Evolutionary conservation across 2,888 invertebrate genomes (phyloP).

Genomic region (Caenorhabditis panamensis): DNA sequence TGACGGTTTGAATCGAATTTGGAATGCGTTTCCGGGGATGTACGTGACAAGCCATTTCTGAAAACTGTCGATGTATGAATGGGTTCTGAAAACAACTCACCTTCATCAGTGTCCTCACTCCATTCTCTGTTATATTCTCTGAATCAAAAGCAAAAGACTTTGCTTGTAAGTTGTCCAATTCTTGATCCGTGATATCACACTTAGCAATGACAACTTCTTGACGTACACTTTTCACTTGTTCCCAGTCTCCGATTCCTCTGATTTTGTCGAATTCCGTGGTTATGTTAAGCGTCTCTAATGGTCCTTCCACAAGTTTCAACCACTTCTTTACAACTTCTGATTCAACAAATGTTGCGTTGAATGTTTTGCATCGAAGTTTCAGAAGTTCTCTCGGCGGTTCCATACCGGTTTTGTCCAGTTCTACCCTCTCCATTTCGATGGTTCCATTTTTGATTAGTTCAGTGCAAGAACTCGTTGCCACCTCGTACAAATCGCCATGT

Average conservation of each 20-base stretch:
- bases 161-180: background rate
- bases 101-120: background rate
- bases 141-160: background rate
- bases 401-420: background rate
- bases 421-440: background rate
- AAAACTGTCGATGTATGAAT: background rate
- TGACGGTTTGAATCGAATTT: background rate
- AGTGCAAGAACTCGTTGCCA: background rate
- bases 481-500: background rate
- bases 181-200: background rate
- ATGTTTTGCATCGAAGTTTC: background rate
- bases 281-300: background rate
- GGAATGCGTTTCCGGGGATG: background rate
- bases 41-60: background rate
- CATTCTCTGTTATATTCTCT: constrained; percentile 1
- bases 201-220: background rate
- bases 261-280: background rate
- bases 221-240: background rate
- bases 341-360: background rate
- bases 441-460: background rate
- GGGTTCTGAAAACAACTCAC: no score
- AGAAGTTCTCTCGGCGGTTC: background rate
- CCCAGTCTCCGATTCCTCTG: background rate
- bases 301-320: background rate
- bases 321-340: background rate